Base-by-base conservation (phyloP, 2,113 vertebrate species). In the Panthera leo region DNA sequence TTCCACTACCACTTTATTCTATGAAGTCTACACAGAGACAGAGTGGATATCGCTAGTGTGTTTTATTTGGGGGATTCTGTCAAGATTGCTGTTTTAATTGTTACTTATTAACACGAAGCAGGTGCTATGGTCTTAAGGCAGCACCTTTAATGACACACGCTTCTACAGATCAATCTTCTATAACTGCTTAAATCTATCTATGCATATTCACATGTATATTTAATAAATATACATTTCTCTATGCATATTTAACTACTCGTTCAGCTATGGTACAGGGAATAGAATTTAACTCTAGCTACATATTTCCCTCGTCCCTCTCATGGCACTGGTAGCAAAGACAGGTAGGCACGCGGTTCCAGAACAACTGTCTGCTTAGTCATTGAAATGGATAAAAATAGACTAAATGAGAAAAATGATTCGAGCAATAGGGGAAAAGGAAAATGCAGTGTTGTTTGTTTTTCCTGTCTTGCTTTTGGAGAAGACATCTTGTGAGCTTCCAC, bases 61-160 rank as follows among this genome's bases (percentile, higher is more conserved):
- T 71, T 97, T 97, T 91, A 76, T 76, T 91, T 76, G 23, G 39
- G 45, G 29, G 76, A 36, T 82, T 94, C 39, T 89, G 31, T 86
- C 53, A 83, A 93, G 45, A 16, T 76, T 92, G 39, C 2, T 39
- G 12, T 89, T 96, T 93, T 29, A 45, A 5, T 45, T 94, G 11
- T 36, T 87, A 14, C 19, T 91, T 91, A 61, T 68, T 91, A 58
- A 97, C n/a, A 93, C 84, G 27, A 91, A 86, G 27, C 19, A 82
- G 42, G 21, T 78, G 34, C 65, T 94, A 4, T 53, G 12, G 15
- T 83, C 73, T 65, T 82, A 85, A 90, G 85, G n/a, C 5, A n/a
- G 5, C 45, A 36, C 10, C 23, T 93, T 89, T 75, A 93, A 86
- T 58, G 48, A 34, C 51, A 71, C 39, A 45, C 6, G 8, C 27